These are phyloP conservation scores for Aporophyla nigra DNA, from an alignment of 2,888 invertebrate genomes.

Conservation along the genomic window DNA sequence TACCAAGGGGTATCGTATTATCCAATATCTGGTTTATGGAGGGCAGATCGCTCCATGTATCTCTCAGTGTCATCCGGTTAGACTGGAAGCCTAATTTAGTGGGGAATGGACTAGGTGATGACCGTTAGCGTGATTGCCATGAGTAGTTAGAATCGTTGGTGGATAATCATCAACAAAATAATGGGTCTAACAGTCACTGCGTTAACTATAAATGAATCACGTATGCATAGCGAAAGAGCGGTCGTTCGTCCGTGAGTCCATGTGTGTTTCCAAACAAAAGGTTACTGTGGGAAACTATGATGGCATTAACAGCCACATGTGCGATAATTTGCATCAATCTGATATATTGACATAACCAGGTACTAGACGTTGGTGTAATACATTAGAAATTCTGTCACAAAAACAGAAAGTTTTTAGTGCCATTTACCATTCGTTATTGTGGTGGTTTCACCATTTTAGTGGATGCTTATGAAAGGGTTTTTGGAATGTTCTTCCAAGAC, in stretches of 20 bases:
- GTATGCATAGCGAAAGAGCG: neutral
- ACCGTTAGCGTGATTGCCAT: neutral
- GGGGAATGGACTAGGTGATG: too few species aligned
- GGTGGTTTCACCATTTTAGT: conserved; percentile 13
- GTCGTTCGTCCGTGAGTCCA: neutral
- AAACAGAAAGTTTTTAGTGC: conserved; percentile 18
- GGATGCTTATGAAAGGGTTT: neutral
- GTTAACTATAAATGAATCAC: neutral
- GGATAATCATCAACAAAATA: neutral
- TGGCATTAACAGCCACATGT: neutral
- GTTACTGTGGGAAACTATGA: conserved; percentile 8
- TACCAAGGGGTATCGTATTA: too few species aligned
- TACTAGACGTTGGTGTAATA: neutral
- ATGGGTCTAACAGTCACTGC: too few species aligned
- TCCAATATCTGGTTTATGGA: too few species aligned
- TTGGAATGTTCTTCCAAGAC: neutral
- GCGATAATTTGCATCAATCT: conserved; percentile 40
- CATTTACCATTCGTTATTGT: conserved; percentile 6
- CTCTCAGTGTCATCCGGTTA: too few species aligned
- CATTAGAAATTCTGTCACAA: conserved; percentile 33
- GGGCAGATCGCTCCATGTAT: too few species aligned
- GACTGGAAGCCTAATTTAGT: too few species aligned
- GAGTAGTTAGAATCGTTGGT: neutral
- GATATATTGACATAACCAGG: conserved; percentile 20
- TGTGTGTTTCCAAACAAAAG: conserved; percentile 4